phyloP scores from a whole-genome alignment of 2,888 invertebrate species.

The Cantharis flavilabris region DNA sequence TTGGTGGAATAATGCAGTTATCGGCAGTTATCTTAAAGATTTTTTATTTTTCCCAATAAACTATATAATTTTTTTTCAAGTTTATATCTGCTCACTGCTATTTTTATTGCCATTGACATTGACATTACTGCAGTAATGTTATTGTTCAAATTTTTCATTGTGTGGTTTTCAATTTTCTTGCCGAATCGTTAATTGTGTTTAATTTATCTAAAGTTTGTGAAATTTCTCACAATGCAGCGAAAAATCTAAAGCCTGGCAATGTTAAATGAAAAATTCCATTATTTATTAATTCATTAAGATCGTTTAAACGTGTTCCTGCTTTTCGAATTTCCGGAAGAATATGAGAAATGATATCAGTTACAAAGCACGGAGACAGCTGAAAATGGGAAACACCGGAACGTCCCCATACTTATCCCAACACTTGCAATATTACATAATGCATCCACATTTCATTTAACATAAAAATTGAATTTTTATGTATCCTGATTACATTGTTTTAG shows the following conservation, averaged over 20 bases:
- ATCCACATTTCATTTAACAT: constrained; percentile 15
- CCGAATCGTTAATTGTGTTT: too few species aligned
- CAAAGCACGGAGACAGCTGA: constrained; percentile 8
- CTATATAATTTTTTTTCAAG: too few species aligned
- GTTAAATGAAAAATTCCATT: not conserved
- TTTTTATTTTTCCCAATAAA: too few species aligned
- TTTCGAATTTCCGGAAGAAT: constrained; percentile 9
- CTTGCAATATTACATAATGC: constrained; percentile 10
- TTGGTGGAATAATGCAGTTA: too few species aligned
- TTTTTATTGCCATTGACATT: too few species aligned
- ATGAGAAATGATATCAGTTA: constrained; percentile 13
- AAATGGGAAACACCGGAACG: constrained; percentile 8
- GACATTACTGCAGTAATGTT: too few species aligned
- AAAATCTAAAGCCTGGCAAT: not conserved
- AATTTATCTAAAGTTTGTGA: too few species aligned
- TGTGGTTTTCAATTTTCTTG: too few species aligned
- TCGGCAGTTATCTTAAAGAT: too few species aligned
- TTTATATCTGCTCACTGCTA: too few species aligned
- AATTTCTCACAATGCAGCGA: not conserved
- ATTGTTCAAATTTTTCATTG: too few species aligned
- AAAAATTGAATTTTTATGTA: constrained; percentile 19
- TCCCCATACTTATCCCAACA: constrained; percentile 10
- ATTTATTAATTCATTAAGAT: not conserved
- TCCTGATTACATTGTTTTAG: constrained; percentile 11
- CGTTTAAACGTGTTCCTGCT: constrained; percentile 2